Evolutionary conservation across 2,888 invertebrate species (phyloP).

Genomic region (Melitaea athalia): DNA sequence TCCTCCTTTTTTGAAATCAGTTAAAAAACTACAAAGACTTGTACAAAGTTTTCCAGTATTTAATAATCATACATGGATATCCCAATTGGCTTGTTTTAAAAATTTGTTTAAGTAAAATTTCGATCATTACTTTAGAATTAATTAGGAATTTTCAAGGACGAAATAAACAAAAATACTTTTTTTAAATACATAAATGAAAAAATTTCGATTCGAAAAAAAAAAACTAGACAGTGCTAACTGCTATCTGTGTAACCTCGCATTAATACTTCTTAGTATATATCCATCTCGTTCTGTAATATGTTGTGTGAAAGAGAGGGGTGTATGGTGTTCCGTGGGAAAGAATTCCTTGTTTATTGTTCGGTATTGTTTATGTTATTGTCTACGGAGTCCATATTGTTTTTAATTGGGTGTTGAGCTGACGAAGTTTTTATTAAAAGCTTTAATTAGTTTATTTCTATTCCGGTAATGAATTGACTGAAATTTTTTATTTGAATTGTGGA

Average conservation of each 20-base stretch:
- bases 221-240: conserved; percentile 13
- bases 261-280: conserved; percentile 16
- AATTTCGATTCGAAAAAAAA: conserved; percentile 2
- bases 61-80: too few species aligned
- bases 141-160: too few species aligned
- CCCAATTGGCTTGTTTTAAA: too few species aligned
- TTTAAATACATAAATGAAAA: too few species aligned
- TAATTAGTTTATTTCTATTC: conserved; percentile 25
- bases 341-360: conserved; percentile 46
- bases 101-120: too few species aligned
- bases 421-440: conserved; percentile 15
- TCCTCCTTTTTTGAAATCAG: too few species aligned
- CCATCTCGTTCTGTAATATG: conserved; percentile 22
- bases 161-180: too few species aligned
- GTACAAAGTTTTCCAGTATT: too few species aligned
- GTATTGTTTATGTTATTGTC: conserved; percentile 51
- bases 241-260: neutral
- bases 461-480: neutral
- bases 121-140: too few species aligned
- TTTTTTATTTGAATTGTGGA: neutral
- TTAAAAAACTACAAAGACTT: too few species aligned
- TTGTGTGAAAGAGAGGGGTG: conserved; percentile 45
- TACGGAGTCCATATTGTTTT: conserved; percentile 41
- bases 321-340: conserved; percentile 51
- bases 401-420: conserved; percentile 46